Evolutionary conservation across 2,888 invertebrate species (phyloP), one percentile per base, ranked within the genome.

Genomic region (Seira ritae): DNA sequence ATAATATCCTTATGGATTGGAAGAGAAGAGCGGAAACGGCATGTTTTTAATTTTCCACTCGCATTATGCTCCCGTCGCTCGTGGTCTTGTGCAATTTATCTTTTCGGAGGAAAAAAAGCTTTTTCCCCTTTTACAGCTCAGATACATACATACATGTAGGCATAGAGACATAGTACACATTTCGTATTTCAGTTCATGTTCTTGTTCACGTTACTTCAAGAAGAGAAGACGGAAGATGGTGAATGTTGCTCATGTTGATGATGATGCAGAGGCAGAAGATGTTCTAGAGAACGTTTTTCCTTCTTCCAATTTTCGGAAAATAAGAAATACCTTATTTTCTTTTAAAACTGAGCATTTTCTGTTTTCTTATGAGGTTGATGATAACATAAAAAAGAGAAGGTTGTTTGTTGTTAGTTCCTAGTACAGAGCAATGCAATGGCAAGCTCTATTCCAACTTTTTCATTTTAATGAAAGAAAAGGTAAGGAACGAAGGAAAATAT

Each of bases 81-180:
- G 82, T 85, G 87, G 85, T 85, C 85, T 80, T 85, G 85, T 87
- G 87, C 87, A 87, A 87, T 87, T 87, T 87, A 87, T 87, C 87
- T 87, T 87, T 72, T 62, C 42, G 55, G 50, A 68, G 31, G 69
- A 66, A 77, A 85, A 87, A 87, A 84, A 85, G 84, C 85, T 83
- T 87, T 86, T 82, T 85, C 83, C 84, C 84, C 82, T 31, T 31
- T 31, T 31, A 31, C 2, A 31, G 31, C 8, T 31, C 8, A 73
- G 70, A 74, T 66, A 74, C 74, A 17, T 46, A 19, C 3, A 62
- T 20, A 46, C 50, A 71, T 8, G 31, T 31, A 31, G 31, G 8
- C 31, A n/a, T n/a, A n/a, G n/a, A n/a, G n/a, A n/a, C n/a, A n/a
- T n/a, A n/a, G n/a, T n/a, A n/a, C n/a, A n/a, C n/a, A n/a, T n/a